Evolutionary conservation across 2,888 invertebrate species (phyloP).

Genomic region (Iphiclides podalirius): DNA sequence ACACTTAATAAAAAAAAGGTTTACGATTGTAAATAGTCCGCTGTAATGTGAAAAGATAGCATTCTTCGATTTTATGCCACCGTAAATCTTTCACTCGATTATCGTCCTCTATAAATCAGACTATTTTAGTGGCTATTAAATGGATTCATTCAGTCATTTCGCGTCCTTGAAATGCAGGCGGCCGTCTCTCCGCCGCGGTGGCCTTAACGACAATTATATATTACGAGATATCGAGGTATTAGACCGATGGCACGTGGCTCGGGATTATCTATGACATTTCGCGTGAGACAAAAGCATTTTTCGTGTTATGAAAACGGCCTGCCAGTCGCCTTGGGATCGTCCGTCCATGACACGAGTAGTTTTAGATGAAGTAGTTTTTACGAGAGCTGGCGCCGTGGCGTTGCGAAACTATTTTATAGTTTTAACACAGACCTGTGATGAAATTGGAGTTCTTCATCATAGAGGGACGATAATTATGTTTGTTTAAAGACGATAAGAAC

Average conservation of each 20-base stretch:
- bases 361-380: constrained; percentile 55
- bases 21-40: constrained; percentile 6
- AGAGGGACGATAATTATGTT: too few relatives aligned
- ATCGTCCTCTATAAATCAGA: constrained; percentile 16
- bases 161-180: constrained; percentile 21
- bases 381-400: constrained; percentile 41
- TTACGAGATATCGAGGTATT: constrained; percentile 40
- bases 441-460: constrained; percentile 48
- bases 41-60: constrained; percentile 6
- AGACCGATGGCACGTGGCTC: constrained; percentile 58
- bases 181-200: constrained; percentile 26
- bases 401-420: constrained; percentile 55
- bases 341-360: constrained; percentile 43
- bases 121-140: constrained; percentile 18
- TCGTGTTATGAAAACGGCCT: constrained; percentile 47
- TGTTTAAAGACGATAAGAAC: too few relatives aligned
- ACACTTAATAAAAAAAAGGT: background rate
- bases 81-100: constrained; percentile 16
- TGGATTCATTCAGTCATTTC: constrained; percentile 19
- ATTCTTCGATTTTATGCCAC: constrained; percentile 8
- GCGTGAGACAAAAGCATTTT: constrained; percentile 32
- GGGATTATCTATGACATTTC: constrained; percentile 43
- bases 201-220: constrained; percentile 29
- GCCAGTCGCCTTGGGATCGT: constrained; percentile 49
- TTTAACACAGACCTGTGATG: constrained; percentile 42